Evolutionary conservation across 2,888 invertebrate species (phyloP).

Genomic region (Halocaridina rubra): DNA sequence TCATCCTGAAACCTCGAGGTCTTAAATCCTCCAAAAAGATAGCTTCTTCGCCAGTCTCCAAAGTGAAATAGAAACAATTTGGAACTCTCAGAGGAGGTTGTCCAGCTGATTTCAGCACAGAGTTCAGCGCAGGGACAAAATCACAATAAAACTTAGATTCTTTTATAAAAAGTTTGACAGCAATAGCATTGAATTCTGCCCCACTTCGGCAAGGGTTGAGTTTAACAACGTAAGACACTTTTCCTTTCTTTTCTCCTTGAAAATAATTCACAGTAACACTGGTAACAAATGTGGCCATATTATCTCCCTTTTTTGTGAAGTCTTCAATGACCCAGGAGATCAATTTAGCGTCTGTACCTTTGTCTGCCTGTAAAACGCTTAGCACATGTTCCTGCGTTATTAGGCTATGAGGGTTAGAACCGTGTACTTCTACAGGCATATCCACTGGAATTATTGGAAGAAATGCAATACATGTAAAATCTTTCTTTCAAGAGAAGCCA

Average conservation of each 20-base stretch:
- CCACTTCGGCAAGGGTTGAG: slow-evolving; percentile 18
- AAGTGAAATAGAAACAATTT: background rate
- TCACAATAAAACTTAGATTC: slow-evolving; percentile 24
- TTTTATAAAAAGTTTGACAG: slow-evolving; percentile 12
- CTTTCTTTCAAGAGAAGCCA: too few species aligned
- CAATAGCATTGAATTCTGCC: background rate
- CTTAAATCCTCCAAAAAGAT: too few species aligned
- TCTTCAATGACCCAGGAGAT: slow-evolving; percentile 21
- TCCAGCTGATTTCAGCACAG: background rate
- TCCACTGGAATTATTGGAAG: too few species aligned
- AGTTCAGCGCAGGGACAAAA: slow-evolving; percentile 23
- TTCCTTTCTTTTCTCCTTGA: background rate
- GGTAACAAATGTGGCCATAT: slow-evolving; percentile 44
- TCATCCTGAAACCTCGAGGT: too few species aligned
- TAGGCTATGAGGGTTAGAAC: slow-evolving; percentile 24
- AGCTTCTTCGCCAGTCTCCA: slow-evolving; percentile 10
- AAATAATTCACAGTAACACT: slow-evolving; percentile 29
- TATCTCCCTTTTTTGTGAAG: slow-evolving; percentile 54
- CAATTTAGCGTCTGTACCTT: slow-evolving; percentile 31
- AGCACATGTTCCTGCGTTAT: slow-evolving; percentile 28
- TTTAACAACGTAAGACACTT: slow-evolving; percentile 39
- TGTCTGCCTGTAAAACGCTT: slow-evolving; percentile 33
- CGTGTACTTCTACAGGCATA: too few species aligned
- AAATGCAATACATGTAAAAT: too few species aligned
- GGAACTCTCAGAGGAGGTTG: slow-evolving; percentile 1